Evolutionary conservation across 2,797 vertebrate species (phyloP), one percentile per base, ranked within the genome.

Genomic region (Allobates femoralis): DNA sequence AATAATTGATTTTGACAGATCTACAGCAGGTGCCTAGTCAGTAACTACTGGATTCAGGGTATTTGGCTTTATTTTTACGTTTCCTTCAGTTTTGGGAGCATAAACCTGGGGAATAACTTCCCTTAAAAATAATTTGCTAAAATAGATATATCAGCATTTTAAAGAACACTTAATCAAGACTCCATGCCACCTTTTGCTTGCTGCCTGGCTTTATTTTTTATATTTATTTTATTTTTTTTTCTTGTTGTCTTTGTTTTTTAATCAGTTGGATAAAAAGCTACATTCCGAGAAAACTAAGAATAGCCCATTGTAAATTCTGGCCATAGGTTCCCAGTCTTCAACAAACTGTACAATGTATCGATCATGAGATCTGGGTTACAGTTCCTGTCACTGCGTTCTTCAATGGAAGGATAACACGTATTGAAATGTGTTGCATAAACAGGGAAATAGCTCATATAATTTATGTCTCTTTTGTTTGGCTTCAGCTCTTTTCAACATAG

Each of bases 391-490:
- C 76, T 15, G 50, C n/a, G 56, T 18, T 69, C 62, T 53, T 69
- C 21, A 37, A 55, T 81, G 55, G 53, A 23, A 37, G 34, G 19
- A 73, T 26, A 58, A 10, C 66, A 12, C 30, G 28, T 58, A 83
- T 83, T 56, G 81, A 60, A 58, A 83, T 73, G 67, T 16, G 23
- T 23, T 71, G 23, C 34, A 67, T 84, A 84, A 84, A 76, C 55
- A 83, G 55, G 69, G 34, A 74, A 83, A 75, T 62, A 83, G 14
- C 56, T 83, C 10, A 34, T 50, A 74, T 62, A 41, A 60, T 64
- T 75, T 83, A 83, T 60, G 71, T 41, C 51, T 71, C 30, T 37
- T 71, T 60, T 73, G 26, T 74, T 74, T 58, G 67, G 67, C 81
- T 58, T 55, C 4, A 15, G 23, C 7, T 58, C 19, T 58, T 66